A percentile compares a stretch with the other conserved stretches of the same genome.
Conservation (phyloP, 2,888 invertebrate genomes). For the Hipparchia sbordonii region DNA sequence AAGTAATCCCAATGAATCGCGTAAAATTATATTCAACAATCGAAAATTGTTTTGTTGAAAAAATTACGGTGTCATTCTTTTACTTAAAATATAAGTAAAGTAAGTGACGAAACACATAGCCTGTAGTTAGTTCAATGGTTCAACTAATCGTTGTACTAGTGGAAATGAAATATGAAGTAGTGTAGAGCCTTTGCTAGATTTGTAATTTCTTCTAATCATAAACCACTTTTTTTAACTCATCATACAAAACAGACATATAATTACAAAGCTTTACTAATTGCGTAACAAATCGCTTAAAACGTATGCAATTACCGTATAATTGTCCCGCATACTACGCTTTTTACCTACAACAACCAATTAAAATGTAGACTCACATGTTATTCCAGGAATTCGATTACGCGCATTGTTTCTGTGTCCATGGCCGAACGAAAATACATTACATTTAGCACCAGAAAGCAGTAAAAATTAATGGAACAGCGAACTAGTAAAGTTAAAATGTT, state of each 20-base stretch:
- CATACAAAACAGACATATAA: neutral
- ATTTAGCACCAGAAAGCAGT: constrained; percentile 30
- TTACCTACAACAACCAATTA: constrained; percentile 16
- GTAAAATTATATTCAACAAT: neutral
- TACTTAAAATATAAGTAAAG: too few relatives aligned
- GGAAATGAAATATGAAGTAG: too few relatives aligned
- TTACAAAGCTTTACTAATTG: neutral
- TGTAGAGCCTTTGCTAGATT: too few relatives aligned
- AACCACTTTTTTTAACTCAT: too few relatives aligned
- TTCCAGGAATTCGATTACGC: constrained; percentile 38
- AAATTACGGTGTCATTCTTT: too few relatives aligned
- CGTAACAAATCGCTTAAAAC: neutral
- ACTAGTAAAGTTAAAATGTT: constrained; percentile 42
- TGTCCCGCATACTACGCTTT: neutral
- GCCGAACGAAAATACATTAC: constrained; percentile 28
- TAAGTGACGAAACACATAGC: too few relatives aligned
- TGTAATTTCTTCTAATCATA: too few relatives aligned
- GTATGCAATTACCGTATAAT: neutral
- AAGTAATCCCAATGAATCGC: neutral
- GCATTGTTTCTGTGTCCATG: constrained; percentile 16
- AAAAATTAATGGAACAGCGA: constrained; percentile 36
- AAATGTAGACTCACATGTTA: constrained; percentile 30
- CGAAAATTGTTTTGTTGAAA: too few relatives aligned
- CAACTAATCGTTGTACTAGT: too few relatives aligned
- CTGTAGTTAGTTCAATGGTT: too few relatives aligned